Percentiles rank a stretch among this genome's conserved stretches.
These are phyloP conservation scores for Trinorchestia longiramus DNA, from an alignment of 1,140 invertebrate species.

Conservation along the genomic window DNA sequence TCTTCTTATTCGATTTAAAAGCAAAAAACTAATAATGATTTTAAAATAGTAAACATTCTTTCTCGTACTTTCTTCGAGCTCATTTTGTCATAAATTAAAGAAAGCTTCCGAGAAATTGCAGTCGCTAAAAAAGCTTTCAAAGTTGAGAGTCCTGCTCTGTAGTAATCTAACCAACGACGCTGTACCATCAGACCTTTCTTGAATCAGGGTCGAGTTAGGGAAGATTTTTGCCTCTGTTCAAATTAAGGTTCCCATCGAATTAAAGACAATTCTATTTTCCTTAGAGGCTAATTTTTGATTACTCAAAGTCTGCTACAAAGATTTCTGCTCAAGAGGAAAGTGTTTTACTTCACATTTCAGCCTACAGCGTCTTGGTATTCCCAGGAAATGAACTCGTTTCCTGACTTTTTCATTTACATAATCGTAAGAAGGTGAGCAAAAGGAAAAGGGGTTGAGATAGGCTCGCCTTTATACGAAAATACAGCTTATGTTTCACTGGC, in stretches of 20 bases:
- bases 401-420: background rate
- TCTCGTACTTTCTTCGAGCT: background rate
- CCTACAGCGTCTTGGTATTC: background rate
- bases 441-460: background rate
- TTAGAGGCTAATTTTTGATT: background rate
- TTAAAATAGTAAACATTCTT: background rate
- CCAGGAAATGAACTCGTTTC: background rate
- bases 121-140: background rate
- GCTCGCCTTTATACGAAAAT: background rate
- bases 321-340: background rate
- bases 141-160: background rate
- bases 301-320: background rate
- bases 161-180: background rate
- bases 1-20: background rate
- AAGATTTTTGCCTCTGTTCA: background rate
- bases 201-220: background rate
- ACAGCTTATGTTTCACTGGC: background rate
- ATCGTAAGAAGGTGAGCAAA: background rate
- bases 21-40: background rate
- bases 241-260: background rate
- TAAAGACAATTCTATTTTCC: background rate
- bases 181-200: background rate
- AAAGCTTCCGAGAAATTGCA: background rate
- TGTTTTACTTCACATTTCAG: background rate
- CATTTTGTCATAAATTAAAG: background rate